Conservation (phyloP, 2,113 vertebrate genomes). For the Gallinago jamesoni region DNA sequence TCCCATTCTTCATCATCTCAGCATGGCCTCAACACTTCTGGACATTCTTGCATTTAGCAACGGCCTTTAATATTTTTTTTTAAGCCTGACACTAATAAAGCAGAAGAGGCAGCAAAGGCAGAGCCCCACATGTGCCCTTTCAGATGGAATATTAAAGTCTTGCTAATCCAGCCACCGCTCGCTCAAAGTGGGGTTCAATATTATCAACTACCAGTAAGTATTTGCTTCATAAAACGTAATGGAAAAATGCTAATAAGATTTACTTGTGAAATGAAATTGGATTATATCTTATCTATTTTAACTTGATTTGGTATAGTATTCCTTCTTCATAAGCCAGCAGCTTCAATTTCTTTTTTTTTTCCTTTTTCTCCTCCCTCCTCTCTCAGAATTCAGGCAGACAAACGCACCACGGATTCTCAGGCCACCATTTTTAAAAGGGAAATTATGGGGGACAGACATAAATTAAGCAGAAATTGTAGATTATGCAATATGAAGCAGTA, state of each 20-base stretch:
- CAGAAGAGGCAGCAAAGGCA: background rate
- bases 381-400: background rate
- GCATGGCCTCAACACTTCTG: background rate
- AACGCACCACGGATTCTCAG: background rate
- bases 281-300: conserved; percentile 58
- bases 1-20: background rate
- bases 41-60: background rate
- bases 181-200: conserved; percentile 20
- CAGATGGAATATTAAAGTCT: background rate
- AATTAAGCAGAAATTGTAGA: background rate
- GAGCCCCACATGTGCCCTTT: background rate
- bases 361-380: rapidly evolving
- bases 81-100: background rate
- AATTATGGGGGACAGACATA: background rate
- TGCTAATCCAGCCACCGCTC: background rate
- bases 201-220: conserved; percentile 54
- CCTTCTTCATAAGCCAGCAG: background rate
- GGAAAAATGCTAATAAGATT: conserved; percentile 66
- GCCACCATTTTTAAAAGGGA: background rate
- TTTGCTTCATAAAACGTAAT: conserved; percentile 61
- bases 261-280: conserved; percentile 55
- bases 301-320: conserved; percentile 17
- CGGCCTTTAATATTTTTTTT: background rate
- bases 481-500: background rate
- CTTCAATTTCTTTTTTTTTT: background rate